These are phyloP conservation scores for Florisuga fusca DNA, from an alignment of 2,797 vertebrate species.

Conservation along the genomic window DNA sequence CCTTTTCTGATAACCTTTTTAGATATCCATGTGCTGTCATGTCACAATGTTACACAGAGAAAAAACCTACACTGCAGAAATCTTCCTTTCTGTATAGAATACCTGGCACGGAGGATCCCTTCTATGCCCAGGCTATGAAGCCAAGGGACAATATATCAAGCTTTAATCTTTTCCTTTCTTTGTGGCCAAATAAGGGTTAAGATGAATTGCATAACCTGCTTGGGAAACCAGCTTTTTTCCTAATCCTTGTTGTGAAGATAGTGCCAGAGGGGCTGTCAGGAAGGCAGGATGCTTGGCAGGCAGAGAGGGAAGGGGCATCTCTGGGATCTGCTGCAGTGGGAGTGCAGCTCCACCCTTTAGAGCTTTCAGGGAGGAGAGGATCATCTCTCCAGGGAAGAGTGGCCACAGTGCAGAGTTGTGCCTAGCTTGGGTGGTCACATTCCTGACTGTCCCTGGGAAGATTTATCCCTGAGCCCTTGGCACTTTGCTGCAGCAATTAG, in stretches of 20 bases:
- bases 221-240: not conserved
- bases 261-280: not conserved
- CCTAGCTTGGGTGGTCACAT: not conserved
- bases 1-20: not conserved
- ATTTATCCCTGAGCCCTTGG: not conserved
- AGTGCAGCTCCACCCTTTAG: not conserved
- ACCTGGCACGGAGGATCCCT: fast-evolving
- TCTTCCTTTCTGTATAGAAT: fast-evolving
- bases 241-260: not conserved
- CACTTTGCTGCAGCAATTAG: not conserved
- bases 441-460: constrained; percentile 11
- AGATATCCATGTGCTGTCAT: not conserved
- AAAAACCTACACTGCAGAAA: not conserved
- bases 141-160: not conserved
- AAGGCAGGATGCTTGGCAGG: not conserved
- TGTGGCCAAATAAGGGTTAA: not conserved
- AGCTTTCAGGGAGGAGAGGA: not conserved
- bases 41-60: not conserved
- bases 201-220: not conserved
- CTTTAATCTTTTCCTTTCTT: not conserved
- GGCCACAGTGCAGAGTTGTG: not conserved
- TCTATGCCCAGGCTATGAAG: not conserved
- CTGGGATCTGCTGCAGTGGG: not conserved
- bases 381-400: not conserved
- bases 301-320: not conserved